Conservation (phyloP, 2,888 invertebrate species). For the Drosophila anceps region DNA sequence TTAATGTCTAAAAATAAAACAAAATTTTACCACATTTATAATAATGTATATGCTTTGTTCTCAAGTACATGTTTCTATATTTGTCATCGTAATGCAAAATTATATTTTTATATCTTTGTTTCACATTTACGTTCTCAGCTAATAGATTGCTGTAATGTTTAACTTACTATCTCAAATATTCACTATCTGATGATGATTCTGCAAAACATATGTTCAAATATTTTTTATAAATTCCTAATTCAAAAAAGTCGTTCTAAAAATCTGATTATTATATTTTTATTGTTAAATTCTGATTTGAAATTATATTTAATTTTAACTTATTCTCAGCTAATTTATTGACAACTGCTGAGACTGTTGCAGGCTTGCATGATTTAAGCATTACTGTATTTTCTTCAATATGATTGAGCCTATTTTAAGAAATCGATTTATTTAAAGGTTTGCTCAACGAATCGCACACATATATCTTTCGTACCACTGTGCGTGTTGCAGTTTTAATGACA, state of each 20-base stretch:
- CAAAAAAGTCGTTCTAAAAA: too few relatives aligned
- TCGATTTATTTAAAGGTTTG: neutral
- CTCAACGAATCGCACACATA: neutral
- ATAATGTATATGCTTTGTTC: neutral
- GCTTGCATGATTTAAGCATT: too few relatives aligned
- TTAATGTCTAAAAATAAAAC: slow-evolving; percentile 20
- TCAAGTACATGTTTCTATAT: neutral
- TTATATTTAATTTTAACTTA: too few relatives aligned
- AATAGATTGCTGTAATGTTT: neutral
- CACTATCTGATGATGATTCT: too few relatives aligned
- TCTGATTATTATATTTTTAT: too few relatives aligned
- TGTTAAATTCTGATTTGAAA: too few relatives aligned
- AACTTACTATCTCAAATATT: neutral
- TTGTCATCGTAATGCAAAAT: neutral
- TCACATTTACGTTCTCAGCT: neutral
- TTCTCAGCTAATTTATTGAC: too few relatives aligned
- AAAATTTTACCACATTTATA: slow-evolving; percentile 1
- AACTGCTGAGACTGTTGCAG: too few relatives aligned
- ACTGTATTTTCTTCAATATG: too few relatives aligned
- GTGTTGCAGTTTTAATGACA: slow-evolving; percentile 26
- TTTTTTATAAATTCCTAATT: neutral
- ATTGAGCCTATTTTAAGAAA: neutral
- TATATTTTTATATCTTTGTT: neutral
- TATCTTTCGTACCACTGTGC: slow-evolving; percentile 27
- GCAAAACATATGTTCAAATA: neutral